Evolutionary conservation across 2,113 vertebrate genomes (phyloP).

Genomic region (Rhinoptilus africanus): DNA sequence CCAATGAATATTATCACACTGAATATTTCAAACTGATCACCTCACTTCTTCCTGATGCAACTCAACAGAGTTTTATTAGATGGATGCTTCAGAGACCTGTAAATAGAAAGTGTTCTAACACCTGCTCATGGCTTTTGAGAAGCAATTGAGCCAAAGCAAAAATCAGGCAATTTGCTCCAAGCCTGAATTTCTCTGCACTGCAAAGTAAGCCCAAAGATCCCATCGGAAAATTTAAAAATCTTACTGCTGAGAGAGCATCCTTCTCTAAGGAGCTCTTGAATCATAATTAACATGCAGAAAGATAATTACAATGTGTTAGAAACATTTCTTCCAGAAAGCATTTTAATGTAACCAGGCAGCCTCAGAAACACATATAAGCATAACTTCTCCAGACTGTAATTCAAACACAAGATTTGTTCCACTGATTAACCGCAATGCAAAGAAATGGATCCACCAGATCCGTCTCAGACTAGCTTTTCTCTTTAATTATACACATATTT

Average conservation of each 20-base stretch:
- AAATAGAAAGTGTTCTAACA: conserved; percentile 7
- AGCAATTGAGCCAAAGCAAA: conserved; percentile 16
- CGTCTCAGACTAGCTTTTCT: not conserved
- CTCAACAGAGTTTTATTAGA: not conserved
- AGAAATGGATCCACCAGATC: not conserved
- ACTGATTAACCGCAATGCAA: not conserved
- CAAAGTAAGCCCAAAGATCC: conserved; percentile 16
- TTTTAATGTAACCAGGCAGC: not conserved
- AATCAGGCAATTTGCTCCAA: not conserved
- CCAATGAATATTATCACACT: not conserved
- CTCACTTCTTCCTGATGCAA: not conserved
- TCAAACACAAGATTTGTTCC: not conserved
- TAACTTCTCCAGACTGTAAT: not conserved
- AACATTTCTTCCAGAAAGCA: conserved; percentile 10
- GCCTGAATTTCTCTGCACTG: not conserved
- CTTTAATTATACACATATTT: not conserved
- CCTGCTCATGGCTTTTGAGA: not conserved
- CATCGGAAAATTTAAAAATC: conserved; percentile 10
- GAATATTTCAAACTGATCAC: not conserved
- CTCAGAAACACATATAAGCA: not conserved
- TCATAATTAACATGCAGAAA: conserved; percentile 43
- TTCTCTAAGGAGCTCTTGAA: conserved; percentile 17
- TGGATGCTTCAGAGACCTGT: not conserved
- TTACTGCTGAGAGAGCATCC: not conserved
- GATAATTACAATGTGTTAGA: conserved; percentile 31